Evolutionary conservation across 1,140 invertebrate species (phyloP), one percentile per base, ranked within the genome.

Genomic region (Drosophila burlai): DNA sequence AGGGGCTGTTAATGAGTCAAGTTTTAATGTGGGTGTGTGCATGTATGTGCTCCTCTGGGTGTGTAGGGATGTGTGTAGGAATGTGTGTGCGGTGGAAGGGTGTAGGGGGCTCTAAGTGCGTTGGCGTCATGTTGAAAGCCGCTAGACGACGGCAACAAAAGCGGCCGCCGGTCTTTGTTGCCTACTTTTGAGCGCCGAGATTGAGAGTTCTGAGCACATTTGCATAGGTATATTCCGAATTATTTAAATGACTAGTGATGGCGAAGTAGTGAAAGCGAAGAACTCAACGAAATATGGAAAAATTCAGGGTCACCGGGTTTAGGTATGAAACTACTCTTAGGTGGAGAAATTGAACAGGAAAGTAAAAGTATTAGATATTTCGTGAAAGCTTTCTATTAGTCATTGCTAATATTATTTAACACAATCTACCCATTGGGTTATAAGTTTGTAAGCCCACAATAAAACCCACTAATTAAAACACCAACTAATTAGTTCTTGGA

Each of bases 1-100:
- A 64, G 75, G 73, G 59, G 65, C 74, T 87, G 84, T 87, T 87
- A 87, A 87, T 89, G 84, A 87, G 84, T 81, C 73, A 80, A 85
- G 81, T 74, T 64, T 65, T 57, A 24, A 24, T 24, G 24, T 24
- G 24, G 61, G 62, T 65, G 71, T n/a, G 55, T 52, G 45, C 40
- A 57, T 50, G 21, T 77, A 16, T 21, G 40, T 21, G 54, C n/a
- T 46, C 46, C 61, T 31, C 45, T 55, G 55, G 29, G 29, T 31
- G 45, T 38, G 45, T 34, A 15, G 11, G 31, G 13, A 21, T 24
- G 49, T 52, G 68, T 46, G 58, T 66, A 31, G 9, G 38, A 34
- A 52, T 29, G 57, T 24, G 67, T 54, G 75, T 21, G 4, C n/a
- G 15, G 43, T 9, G 36, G 31, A 8, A 1, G 31, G 31, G 1